Evolutionary conservation across 2,888 invertebrate genomes (phyloP).

Genomic region (Bibio marci): DNA sequence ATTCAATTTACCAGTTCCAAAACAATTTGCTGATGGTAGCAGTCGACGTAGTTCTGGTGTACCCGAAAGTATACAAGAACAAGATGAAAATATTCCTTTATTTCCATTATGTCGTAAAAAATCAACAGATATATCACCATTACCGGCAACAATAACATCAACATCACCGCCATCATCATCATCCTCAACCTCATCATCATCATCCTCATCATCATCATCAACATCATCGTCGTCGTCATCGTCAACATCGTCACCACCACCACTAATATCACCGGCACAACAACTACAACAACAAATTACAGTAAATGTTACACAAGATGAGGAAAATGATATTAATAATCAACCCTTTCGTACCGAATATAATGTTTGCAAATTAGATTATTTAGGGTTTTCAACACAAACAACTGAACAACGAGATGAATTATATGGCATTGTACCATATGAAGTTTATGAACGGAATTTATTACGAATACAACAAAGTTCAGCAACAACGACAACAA

Average conservation of each 20-base stretch:
- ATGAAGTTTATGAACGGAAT: conserved; percentile 27
- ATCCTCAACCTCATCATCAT: no score
- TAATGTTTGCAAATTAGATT: background rate
- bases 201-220: no score
- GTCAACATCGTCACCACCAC: no score
- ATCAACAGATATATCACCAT: background rate
- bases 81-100: conserved; percentile 15
- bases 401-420: conserved; percentile 17
- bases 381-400: conserved; percentile 3
- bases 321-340: background rate
- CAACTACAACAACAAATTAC: background rate
- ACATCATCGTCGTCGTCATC: no score
- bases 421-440: conserved; percentile 23
- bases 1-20: conserved; percentile 50
- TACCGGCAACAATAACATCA: no score
- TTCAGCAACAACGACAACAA: background rate
- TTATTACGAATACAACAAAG: conserved; percentile 17
- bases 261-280: no score
- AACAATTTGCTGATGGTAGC: conserved; percentile 66
- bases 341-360: background rate
- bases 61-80: conserved; percentile 16
- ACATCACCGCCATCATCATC: no score
- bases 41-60: conserved; percentile 48
- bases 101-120: background rate
- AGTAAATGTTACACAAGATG: background rate